Evolutionary conservation across 2,113 vertebrate species (phyloP).

Genomic region (Mastomys natalensis): DNA sequence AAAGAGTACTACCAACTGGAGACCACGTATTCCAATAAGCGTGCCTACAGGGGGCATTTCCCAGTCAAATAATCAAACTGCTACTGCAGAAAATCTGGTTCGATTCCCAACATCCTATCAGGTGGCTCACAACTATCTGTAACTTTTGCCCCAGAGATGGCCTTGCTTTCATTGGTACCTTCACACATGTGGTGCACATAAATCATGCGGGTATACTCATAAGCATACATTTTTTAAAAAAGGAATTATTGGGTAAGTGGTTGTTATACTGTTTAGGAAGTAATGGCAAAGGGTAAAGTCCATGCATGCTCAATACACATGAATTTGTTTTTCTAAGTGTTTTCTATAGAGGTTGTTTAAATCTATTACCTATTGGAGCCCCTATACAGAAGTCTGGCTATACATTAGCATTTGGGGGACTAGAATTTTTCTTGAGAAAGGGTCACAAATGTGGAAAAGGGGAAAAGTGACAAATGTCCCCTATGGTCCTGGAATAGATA

Average conservation of each 20-base stretch:
- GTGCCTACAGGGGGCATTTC: not conserved
- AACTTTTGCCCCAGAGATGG: no score
- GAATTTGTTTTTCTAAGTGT: not conserved
- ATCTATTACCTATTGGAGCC: not conserved
- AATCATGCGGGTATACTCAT: not conserved
- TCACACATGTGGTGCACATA: not conserved
- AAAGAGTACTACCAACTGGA: not conserved
- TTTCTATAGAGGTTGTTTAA: not conserved
- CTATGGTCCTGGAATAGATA: not conserved
- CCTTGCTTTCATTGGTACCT: not conserved
- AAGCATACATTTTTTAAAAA: not conserved
- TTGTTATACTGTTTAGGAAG: not conserved
- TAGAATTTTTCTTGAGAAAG: not conserved
- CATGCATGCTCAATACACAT: no score
- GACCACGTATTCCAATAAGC: not conserved
- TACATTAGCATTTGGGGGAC: not conserved
- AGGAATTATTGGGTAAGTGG: not conserved
- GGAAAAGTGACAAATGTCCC: not conserved
- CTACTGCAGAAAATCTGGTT: not conserved
- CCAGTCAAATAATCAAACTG: not conserved
- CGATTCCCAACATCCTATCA: not conserved
- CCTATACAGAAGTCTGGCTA: not conserved
- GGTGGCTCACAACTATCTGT: not conserved
- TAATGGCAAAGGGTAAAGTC: not conserved
- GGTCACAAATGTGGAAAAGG: not conserved